Conservation (phyloP, 2,797 vertebrate genomes). For the Phyllotis vaccarum region DNA sequence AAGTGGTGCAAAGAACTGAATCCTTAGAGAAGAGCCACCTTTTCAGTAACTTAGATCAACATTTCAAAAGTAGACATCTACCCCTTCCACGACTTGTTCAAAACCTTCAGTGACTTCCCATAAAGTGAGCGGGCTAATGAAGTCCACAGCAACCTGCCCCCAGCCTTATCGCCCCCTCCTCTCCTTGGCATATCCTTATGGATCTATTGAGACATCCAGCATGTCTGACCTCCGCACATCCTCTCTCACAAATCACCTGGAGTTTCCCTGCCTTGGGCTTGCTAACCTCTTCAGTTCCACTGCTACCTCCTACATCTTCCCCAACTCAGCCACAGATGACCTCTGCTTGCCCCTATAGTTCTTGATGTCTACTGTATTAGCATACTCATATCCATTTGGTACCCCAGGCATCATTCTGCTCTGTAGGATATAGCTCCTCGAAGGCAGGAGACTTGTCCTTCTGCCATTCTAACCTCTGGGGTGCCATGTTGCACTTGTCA, state of each 20-base stretch:
- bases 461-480: rapidly evolving
- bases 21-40: background rate
- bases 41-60: background rate
- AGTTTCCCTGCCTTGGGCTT: background rate
- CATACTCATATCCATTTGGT: rapidly evolving
- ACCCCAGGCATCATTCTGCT: background rate
- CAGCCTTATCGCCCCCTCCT: rapidly evolving
- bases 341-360: background rate
- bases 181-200: rapidly evolving
- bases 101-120: background rate
- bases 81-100: background rate
- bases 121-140: background rate
- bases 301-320: background rate
- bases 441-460: background rate
- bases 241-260: background rate
- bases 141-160: too few relatives aligned
- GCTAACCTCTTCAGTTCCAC: background rate
- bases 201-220: background rate
- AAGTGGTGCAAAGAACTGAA: background rate
- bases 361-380: background rate
- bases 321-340: background rate
- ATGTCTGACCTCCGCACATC: background rate
- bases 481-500: background rate
- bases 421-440: background rate
- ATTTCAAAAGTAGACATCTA: background rate